A percentile compares a stretch with the other conserved stretches of the same genome.
These are phyloP conservation scores for Pediacus dermestoides DNA, from an alignment of 2,888 invertebrate genomes.

Conservation along the genomic window DNA sequence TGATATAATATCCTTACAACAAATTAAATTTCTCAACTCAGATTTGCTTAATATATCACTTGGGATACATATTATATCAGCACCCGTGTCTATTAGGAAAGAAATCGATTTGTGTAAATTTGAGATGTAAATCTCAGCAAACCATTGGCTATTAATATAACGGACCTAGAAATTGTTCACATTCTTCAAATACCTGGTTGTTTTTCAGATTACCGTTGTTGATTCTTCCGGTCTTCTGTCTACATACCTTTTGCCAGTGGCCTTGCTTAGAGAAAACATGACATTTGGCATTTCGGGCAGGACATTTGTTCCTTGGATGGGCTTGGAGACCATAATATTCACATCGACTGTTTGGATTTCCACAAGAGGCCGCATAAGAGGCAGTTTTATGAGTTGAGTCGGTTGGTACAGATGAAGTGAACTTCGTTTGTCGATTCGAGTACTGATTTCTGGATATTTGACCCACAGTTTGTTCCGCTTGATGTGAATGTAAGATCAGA, in stretches of 20 bases:
- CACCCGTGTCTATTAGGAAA: constrained; percentile 1
- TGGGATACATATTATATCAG: neutral
- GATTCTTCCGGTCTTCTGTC: no score
- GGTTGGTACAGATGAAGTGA: no score
- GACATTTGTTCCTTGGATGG: neutral
- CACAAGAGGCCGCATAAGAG: neutral
- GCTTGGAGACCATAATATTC: neutral
- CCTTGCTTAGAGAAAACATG: neutral
- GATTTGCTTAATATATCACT: no score
- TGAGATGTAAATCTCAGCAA: neutral
- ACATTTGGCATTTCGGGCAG: neutral
- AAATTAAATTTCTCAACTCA: no score
- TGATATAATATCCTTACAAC: no score
- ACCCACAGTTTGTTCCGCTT: constrained; percentile 1
- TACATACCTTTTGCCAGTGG: neutral
- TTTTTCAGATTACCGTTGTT: no score
- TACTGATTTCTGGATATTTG: no score
- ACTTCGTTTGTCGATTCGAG: neutral
- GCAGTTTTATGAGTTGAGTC: no score
- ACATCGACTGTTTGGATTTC: neutral
- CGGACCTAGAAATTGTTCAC: no score
- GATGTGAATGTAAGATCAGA: neutral
- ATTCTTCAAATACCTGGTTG: no score
- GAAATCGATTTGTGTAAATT: neutral
- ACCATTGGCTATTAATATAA: no score